phyloP scores from a whole-genome alignment of 2,113 vertebrate species.

The Periophthalmus modestus region DNA sequence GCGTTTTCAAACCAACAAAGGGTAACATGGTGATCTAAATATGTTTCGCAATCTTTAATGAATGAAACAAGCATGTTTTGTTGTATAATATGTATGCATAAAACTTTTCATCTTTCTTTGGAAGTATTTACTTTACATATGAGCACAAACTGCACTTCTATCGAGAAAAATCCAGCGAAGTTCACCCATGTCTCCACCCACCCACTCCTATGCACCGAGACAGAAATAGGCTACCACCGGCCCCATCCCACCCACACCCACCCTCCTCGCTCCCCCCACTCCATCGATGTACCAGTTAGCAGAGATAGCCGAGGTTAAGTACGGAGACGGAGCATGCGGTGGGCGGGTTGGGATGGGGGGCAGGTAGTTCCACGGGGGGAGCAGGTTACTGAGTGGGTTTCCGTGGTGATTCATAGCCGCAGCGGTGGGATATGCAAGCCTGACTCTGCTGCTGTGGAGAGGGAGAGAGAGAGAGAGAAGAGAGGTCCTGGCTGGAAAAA shows the following conservation, averaged over 20 bases:
- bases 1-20: no score
- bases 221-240: constrained; percentile 56
- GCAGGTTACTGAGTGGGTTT: constrained; percentile 69
- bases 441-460: constrained; percentile 47
- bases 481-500: constrained; percentile 42
- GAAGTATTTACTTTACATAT: constrained; percentile 11
- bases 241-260: constrained; percentile 43
- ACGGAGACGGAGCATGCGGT: constrained; percentile 64
- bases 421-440: constrained; percentile 42
- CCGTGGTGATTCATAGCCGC: constrained; percentile 63
- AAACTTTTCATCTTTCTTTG: neutral
- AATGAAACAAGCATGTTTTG: no score
- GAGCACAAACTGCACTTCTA: constrained; percentile 25
- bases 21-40: no score
- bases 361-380: constrained; percentile 49
- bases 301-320: constrained; percentile 71
- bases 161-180: constrained; percentile 30
- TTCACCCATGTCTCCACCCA: constrained; percentile 36
- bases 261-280: constrained; percentile 39
- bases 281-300: constrained; percentile 73
- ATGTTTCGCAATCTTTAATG: no score
- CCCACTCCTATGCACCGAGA: constrained; percentile 50
- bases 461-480: neutral
- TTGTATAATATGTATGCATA: no score
- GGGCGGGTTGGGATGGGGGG: constrained; percentile 37